phyloP scores from a whole-genome alignment of 2,888 invertebrate genomes.

The Lutraria lutraria region DNA sequence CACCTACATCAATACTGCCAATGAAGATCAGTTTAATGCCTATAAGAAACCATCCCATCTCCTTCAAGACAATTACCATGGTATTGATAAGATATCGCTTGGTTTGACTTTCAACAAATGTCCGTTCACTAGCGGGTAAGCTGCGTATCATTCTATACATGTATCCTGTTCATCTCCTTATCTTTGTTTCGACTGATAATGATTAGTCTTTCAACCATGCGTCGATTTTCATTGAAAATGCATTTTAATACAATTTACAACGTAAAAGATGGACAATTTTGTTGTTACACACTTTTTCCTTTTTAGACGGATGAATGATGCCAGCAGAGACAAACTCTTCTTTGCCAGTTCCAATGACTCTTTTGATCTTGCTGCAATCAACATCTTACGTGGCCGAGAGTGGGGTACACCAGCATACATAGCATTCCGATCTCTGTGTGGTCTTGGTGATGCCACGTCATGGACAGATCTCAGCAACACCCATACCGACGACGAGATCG shows the following conservation, averaged over 20 bases:
- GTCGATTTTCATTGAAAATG: too few relatives aligned
- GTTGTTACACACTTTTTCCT: not conserved
- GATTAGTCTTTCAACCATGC: too few relatives aligned
- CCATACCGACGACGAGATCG: conserved; percentile 35
- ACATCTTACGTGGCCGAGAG: conserved; percentile 95
- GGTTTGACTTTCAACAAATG: conserved; percentile 90
- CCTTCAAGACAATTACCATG: conserved; percentile 53
- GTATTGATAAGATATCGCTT: conserved; percentile 71
- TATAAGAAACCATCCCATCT: conserved; percentile 30
- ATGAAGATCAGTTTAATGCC: not conserved
- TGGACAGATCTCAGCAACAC: conserved; percentile 39
- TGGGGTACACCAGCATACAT: conserved; percentile 94
- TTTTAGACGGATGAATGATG: conserved; percentile 93
- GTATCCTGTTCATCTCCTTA: too few relatives aligned
- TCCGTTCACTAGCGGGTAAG: conserved; percentile 90
- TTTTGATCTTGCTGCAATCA: conserved; percentile 94
- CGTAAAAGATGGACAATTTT: too few relatives aligned
- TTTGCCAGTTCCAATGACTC: conserved; percentile 86
- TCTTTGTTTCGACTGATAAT: too few relatives aligned
- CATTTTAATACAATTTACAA: too few relatives aligned
- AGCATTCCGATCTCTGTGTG: conserved; percentile 88
- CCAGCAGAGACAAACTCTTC: conserved; percentile 96
- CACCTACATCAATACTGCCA: not conserved
- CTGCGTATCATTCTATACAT: not conserved
- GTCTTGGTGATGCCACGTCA: conserved; percentile 1